phyloP scores from a whole-genome alignment of 2,888 invertebrate species.

The Meiosimyza platycephala region DNA sequence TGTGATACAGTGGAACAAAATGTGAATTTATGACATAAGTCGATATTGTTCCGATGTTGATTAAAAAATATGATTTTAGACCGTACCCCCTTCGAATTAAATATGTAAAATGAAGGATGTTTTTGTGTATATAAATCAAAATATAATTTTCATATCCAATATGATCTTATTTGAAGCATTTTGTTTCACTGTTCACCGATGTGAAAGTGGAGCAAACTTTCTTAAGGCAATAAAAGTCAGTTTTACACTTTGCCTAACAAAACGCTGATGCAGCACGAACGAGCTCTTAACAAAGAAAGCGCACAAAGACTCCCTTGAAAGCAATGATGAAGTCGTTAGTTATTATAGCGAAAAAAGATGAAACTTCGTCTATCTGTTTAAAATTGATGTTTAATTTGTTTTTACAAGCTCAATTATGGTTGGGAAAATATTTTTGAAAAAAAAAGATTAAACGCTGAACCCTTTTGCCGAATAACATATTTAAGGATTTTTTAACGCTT shows the following conservation, averaged over 20 bases:
- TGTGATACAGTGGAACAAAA: neutral
- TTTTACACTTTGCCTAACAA: neutral
- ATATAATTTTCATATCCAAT: too few relatives aligned
- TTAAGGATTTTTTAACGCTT: neutral
- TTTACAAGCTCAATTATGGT: constrained; percentile 58
- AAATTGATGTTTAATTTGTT: constrained; percentile 65
- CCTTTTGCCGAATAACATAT: too few relatives aligned
- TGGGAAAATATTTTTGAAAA: constrained; percentile 39
- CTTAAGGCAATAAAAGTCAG: constrained; percentile 7
- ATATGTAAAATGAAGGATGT: too few relatives aligned
- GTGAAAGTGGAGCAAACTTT: constrained; percentile 7
- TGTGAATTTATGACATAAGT: neutral
- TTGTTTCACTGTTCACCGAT: neutral
- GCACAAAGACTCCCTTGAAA: constrained; percentile 40
- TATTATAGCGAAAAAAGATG: constrained; percentile 28
- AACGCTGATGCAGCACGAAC: neutral
- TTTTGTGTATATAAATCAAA: too few relatives aligned
- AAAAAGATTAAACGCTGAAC: neutral
- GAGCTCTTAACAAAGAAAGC: constrained; percentile 8
- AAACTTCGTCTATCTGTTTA: neutral
- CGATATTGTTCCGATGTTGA: too few relatives aligned
- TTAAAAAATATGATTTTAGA: too few relatives aligned
- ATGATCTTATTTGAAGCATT: too few relatives aligned
- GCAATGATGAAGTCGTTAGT: constrained; percentile 48
- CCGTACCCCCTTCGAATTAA: too few relatives aligned